Base-by-base conservation (phyloP, 92 coral and sea anemone genomes). In the Isaurus tuberculatus region DNA sequence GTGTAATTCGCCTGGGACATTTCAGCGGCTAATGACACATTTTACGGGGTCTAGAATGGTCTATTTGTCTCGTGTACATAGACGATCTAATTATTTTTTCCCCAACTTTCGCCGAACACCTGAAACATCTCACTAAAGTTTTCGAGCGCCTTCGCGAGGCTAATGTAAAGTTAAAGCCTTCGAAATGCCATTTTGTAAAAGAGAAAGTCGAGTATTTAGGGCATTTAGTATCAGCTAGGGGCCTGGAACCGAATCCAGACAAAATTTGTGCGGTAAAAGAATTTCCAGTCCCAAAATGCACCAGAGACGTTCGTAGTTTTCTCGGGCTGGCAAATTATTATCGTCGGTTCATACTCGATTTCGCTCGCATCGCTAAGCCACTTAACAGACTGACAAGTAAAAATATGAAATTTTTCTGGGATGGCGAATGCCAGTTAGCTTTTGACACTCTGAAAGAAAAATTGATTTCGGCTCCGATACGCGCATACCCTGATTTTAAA, bases 1-100 rank as follows among this genome's bases (percentile, higher is more conserved):
- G 8, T 80, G 86, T 49, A 85, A 84, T 66, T 65, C 87, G 17
- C 92, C 94, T 10, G 92, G 91, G 5, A 89, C 91, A 16, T 92
- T 89, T 36, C 92, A 92, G 63, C 81, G 88, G 19, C 67, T 74
- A 29, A 83, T 83, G 87, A 78, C 84, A 15, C 86, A 89, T 31
- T 15, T 72, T 89, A 27, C 80, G 89, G 31, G 91, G 91, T 43
- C 69, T 92, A 10, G 81, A 89, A 29, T 83, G 87, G 79, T 42
- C 78, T 14, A 72, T 29, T 44, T 89, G 89, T 53, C 64, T 91
- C 17, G 85, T 70, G 16, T 88, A 88, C 83, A 58, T 79, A 49
- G 83, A 79, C 51, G 83, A 79, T 40, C 31, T 60, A 53, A 25
- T 58, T 19, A 43, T 82, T 8, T 87, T 81, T 73, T 87, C 90